Conservation (phyloP, 1,140 invertebrate genomes). For the Cotesia vestalis region DNA sequence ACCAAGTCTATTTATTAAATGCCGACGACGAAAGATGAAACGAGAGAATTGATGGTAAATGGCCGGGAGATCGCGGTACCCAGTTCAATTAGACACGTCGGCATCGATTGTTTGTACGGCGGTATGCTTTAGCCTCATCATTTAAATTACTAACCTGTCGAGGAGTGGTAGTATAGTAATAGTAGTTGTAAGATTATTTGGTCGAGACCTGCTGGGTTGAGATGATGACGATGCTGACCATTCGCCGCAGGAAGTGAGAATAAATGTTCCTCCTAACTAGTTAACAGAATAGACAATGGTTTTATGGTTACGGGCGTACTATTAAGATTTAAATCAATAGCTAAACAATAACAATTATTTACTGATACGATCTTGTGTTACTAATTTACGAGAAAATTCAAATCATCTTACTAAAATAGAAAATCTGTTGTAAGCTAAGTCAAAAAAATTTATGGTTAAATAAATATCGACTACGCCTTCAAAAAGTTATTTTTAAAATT, state of each 20-base stretch:
- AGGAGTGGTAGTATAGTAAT: neutral
- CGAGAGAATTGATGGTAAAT: no score
- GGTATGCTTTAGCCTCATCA: conserved; percentile 35
- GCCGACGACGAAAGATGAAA: conserved; percentile 1
- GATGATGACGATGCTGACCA: neutral
- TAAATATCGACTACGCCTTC: no score
- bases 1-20: conserved; percentile 51
- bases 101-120: conserved; percentile 40
- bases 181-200: neutral
- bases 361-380: no score
- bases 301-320: no score
- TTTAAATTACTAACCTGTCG: conserved; percentile 27
- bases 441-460: no score
- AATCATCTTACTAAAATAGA: no score
- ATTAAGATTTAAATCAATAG: no score
- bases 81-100: conserved; percentile 40
- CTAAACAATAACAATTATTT: no score
- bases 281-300: neutral
- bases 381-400: no score
- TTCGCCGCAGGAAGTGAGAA: conserved; percentile 5
- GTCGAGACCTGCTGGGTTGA: no score
- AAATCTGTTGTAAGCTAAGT: no score
- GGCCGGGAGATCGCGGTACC: conserved; percentile 28
- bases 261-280: conserved; percentile 1
- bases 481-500: no score